Evolutionary conservation across 2,797 vertebrate genomes (phyloP).

Genomic region (Momotus momota): DNA sequence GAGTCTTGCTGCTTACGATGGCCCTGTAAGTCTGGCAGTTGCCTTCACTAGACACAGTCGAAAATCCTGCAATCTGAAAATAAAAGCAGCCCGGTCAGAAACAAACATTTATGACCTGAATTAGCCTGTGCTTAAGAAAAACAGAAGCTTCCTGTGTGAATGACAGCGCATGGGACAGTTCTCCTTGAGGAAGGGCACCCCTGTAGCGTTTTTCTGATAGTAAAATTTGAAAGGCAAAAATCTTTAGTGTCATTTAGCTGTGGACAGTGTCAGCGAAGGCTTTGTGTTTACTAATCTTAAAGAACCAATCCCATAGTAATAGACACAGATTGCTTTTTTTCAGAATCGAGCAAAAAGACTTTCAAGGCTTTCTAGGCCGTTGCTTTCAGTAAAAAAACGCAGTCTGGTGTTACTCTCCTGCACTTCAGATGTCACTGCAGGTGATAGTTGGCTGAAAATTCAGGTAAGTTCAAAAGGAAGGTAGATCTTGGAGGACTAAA

Average conservation of each 20-base stretch:
- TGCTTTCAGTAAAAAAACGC: background rate
- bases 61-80: slow-evolving; percentile 44
- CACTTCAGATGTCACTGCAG: background rate
- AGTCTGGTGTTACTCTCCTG: background rate
- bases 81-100: slow-evolving; percentile 47
- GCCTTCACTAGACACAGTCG: slow-evolving; percentile 61
- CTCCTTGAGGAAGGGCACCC: slow-evolving; percentile 6
- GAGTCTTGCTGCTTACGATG: slow-evolving; percentile 40
- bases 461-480: slow-evolving; percentile 34
- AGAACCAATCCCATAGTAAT: background rate
- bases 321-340: background rate
- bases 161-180: slow-evolving; percentile 25
- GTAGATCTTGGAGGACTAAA: background rate
- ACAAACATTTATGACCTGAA: slow-evolving; percentile 53
- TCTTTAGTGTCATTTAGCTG: background rate
- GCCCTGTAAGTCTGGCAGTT: slow-evolving; percentile 61
- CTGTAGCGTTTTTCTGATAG: background rate
- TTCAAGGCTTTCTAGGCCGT: background rate
- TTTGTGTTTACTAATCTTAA: background rate
- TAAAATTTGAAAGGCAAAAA: background rate
- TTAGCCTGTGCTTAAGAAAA: slow-evolving; percentile 57
- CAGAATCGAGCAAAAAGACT: background rate
- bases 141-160: slow-evolving; percentile 58
- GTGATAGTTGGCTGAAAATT: background rate
- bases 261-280: background rate